phyloP scores from a whole-genome alignment of 2,797 vertebrate species.

The Clarias platycephalus region DNA sequence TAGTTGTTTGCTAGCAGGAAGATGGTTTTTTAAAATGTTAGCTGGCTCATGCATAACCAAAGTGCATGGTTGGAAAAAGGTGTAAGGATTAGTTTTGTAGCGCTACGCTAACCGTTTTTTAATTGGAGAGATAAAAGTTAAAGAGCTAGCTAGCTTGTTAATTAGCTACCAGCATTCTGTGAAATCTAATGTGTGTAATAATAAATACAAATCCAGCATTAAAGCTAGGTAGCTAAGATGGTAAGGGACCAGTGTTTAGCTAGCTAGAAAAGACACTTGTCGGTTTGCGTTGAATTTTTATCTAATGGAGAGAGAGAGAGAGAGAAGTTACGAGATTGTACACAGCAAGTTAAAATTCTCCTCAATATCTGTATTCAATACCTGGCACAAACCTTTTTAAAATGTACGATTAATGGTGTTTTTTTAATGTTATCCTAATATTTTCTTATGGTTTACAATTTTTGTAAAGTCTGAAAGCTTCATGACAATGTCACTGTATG shows the following conservation, averaged over 20 bases:
- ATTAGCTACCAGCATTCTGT: background rate
- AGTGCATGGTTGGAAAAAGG: background rate
- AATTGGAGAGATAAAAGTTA: background rate
- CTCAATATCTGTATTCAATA: background rate
- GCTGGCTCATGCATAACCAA: background rate
- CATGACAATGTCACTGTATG: background rate
- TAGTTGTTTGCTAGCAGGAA: background rate
- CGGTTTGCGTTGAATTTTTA: too few species aligned
- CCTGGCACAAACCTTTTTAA: background rate
- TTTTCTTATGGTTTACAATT: constrained; percentile 1
- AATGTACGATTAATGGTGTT: background rate
- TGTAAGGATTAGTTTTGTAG: background rate
- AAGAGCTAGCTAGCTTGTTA: background rate
- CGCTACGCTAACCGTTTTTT: background rate
- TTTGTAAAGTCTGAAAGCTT: background rate
- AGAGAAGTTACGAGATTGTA: background rate
- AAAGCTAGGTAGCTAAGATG: background rate
- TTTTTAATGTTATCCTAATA: background rate
- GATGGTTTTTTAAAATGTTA: background rate
- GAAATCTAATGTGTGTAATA: background rate
- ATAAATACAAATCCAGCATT: background rate
- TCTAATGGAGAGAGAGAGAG: background rate
- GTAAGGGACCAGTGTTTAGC: background rate
- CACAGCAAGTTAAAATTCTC: background rate
- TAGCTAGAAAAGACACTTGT: background rate